These are phyloP conservation scores for Diloba caeruleocephala DNA, from an alignment of 2,888 invertebrate genomes.

Conservation along the genomic window DNA sequence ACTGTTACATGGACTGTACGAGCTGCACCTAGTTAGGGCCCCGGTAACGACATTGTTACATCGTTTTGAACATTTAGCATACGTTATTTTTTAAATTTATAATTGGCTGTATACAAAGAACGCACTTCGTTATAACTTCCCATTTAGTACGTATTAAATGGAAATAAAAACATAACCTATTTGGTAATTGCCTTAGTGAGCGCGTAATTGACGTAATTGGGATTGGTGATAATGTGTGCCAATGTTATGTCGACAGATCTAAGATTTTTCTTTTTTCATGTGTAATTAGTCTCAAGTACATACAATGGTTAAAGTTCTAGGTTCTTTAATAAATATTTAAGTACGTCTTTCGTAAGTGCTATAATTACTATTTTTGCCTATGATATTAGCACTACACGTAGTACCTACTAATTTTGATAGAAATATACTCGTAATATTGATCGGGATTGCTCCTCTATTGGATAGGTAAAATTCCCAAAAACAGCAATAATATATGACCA, in stretches of 20 bases:
- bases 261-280: background rate
- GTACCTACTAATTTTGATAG: too few relatives aligned
- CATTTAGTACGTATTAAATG: constrained; percentile 55
- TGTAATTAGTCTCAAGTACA: too few relatives aligned
- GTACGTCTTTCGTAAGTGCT: too few relatives aligned
- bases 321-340: too few relatives aligned
- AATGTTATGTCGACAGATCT: constrained; percentile 27
- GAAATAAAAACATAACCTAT: constrained; percentile 54
- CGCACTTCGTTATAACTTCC: constrained; percentile 58
- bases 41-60: constrained; percentile 83
- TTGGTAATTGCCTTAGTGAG: constrained; percentile 48
- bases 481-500: too few relatives aligned
- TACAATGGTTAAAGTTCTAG: too few relatives aligned
- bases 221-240: constrained; percentile 30
- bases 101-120: constrained; percentile 71
- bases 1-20: constrained; percentile 63
- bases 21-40: constrained; percentile 77
- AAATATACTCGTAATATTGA: too few relatives aligned
- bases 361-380: too few relatives aligned
- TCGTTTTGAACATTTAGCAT: constrained; percentile 79
- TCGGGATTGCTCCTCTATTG: too few relatives aligned
- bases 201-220: constrained; percentile 38
- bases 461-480: too few relatives aligned
- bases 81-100: constrained; percentile 71
- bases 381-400: too few relatives aligned